Percentiles rank a stretch among this genome's conserved stretches.
These are phyloP conservation scores for Peromyscus maniculatus DNA, from an alignment of 2,113 vertebrate genomes.

Conservation along the genomic window DNA sequence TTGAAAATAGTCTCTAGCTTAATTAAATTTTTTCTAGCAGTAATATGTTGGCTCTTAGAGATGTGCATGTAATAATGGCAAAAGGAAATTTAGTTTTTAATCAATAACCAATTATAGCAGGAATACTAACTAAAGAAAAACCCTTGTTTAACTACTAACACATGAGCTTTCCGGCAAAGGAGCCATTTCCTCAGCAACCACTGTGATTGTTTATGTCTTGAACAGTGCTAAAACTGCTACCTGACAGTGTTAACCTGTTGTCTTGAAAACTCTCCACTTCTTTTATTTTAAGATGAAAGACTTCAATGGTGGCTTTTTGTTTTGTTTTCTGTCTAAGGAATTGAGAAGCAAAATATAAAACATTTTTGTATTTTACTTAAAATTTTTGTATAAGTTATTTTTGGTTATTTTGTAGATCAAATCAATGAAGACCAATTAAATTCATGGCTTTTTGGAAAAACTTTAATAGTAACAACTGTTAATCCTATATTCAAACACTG, in stretches of 20 bases:
- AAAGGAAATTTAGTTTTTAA: slow-evolving; percentile 7
- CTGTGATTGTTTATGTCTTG: rapidly evolving
- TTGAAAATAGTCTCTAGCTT: not conserved
- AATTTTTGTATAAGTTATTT: not conserved
- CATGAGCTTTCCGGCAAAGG: not conserved
- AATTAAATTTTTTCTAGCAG: slow-evolving; percentile 3
- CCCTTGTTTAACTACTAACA: not conserved
- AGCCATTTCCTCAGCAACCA: too few relatives aligned
- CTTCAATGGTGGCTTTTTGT: not conserved
- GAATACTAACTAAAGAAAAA: not conserved
- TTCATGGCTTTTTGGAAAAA: not conserved
- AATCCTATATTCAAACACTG: not conserved
- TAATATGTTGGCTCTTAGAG: not conserved
- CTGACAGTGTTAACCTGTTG: not conserved
- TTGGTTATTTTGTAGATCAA: not conserved
- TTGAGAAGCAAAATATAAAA: not conserved
- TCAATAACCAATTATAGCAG: not conserved
- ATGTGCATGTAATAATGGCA: not conserved
- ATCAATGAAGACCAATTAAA: not conserved
- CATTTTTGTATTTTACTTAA: slow-evolving; percentile 27
- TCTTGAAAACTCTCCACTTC: not conserved
- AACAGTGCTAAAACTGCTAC: not conserved
- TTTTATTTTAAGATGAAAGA: slow-evolving; percentile 10
- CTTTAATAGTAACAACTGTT: not conserved
- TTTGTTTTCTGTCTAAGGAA: not conserved